Evolutionary conservation across 2,888 invertebrate genomes (phyloP), one percentile per base, ranked within the genome.

Genomic region (Halictus ligatus): DNA sequence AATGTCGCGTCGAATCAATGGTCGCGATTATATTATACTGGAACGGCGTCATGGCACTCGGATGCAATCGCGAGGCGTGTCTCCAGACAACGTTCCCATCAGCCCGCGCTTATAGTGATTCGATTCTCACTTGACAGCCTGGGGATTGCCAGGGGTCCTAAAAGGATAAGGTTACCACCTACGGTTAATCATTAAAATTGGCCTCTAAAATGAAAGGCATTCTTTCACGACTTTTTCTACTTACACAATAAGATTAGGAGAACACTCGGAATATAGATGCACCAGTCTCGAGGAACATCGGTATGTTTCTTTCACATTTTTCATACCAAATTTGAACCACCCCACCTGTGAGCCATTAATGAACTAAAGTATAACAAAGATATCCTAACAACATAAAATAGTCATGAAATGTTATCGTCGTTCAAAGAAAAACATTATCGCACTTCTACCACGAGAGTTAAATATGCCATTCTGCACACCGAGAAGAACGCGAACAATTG

Each of bases 1-100:
- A 79, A 80, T 58, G 72, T 72, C 76, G n/a, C 50, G 25, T 50
- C 71, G 76, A 78, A 81, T 72, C 84, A 79, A 78, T 82, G 64
- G 80, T 77, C 67, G 74, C 60, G 50, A 78, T 78, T 78, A 86
- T 67, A 67, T 48, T 73, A 46, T 40, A 81, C 54, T 76, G 67
- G 40, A 35, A 71, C 54, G 75, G 78, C 82, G 76, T 35, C 54
- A 29, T 2, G 10, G n/a, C 21, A 29, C 29, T 29, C 78, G 72
- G 48, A 29, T 71, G 29, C 60, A 35, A 21, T 35, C 60, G n/a
- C 35, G 73, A 40, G 35, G 5, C 35, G 4, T 21, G 21, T 69
- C 69, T 69, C 21, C 21, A 8, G 15, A 43, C 69, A 7, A 7
- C 69, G 40, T 21, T 40, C 21, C 21, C 21, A 58, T 58, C 58